Conservation (phyloP, 2,888 invertebrate genomes). For the Atrina japonica region DNA sequence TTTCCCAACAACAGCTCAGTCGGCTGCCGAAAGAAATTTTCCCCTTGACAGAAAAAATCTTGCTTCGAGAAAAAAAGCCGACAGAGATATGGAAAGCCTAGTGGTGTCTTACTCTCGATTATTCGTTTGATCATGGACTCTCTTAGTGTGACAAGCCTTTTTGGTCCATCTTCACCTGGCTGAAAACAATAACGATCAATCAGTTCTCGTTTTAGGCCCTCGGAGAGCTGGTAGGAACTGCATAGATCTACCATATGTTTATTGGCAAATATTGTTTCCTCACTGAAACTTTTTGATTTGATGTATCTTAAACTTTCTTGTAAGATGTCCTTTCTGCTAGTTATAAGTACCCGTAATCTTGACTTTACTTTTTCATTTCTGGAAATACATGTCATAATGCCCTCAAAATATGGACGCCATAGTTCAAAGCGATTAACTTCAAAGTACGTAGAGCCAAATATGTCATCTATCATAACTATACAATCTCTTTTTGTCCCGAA, state of each 20-base stretch:
- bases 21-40: constrained; percentile 13
- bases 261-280: constrained; percentile 11
- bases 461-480: constrained; percentile 16
- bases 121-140: neutral
- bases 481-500: constrained; percentile 7
- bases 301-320: constrained; percentile 1
- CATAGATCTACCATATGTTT: constrained; percentile 7
- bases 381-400: neutral
- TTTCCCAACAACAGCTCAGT: constrained; percentile 2
- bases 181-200: constrained; percentile 2
- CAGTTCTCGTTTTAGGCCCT: constrained; percentile 14
- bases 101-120: constrained; percentile 1
- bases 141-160: neutral
- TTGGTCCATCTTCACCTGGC: neutral
- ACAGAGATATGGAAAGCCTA: constrained; percentile 27
- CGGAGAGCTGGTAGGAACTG: neutral
- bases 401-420: constrained; percentile 17
- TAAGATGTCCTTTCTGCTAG: constrained; percentile 11
- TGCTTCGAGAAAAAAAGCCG: constrained; percentile 5
- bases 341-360: constrained; percentile 6
- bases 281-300: constrained; percentile 3
- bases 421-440: constrained; percentile 7
- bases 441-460: constrained; percentile 17
- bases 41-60: constrained; percentile 3
- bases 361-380: neutral